Base-by-base conservation (phyloP, 2,888 invertebrate species). In the Romanomermis culicivorax region DNA sequence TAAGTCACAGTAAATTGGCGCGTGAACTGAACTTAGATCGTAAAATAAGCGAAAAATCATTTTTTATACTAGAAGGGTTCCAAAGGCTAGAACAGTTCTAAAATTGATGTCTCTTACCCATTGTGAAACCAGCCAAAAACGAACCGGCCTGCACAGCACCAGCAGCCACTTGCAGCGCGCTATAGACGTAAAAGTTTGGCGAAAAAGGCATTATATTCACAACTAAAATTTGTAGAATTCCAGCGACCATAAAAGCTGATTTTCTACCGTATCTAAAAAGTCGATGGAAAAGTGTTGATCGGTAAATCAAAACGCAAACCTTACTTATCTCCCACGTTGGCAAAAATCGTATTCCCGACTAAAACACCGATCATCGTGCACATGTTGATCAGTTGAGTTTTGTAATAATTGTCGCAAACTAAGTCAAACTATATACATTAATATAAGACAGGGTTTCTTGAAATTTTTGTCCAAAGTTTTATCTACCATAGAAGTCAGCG, bases 251-350 rank as follows among this genome's bases (percentile, higher is more conserved):
- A 1, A 62, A 59, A 2, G 57, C 53, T 7, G 58, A 56, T 23
- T 58, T 52, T 49, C 62, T 52, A 2, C 62, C 62, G 11, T 55
- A 51, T 29, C 61, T 61, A 49, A 17, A 50, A 30, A 36, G 36
- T 36, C 17, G 17, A 36, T 26, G 23, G 4, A 52, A 52, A 36
- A 26, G n/a, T 42, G 20, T 20, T 7, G 14, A 29, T n/a, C n/a
- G 30, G 25, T 25, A 17, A 3, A 2, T 42, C 23, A 2, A 3
- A 52, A 52, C 14, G n/a, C 17, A 4, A 2, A 7, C 7, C 52
- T 20, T 4, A 56, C 52, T 29, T 48, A 50, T 56, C 56, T 2
- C 42, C 23, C n/a, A 54, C 2, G 2, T 27, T 24, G 2, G 53
- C 53, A 11, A 23, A 49, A 3, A 52, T 3, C 4, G 25, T 24